Evolutionary conservation across 2,888 invertebrate species (phyloP).

Genomic region (Bombyx huttoni): DNA sequence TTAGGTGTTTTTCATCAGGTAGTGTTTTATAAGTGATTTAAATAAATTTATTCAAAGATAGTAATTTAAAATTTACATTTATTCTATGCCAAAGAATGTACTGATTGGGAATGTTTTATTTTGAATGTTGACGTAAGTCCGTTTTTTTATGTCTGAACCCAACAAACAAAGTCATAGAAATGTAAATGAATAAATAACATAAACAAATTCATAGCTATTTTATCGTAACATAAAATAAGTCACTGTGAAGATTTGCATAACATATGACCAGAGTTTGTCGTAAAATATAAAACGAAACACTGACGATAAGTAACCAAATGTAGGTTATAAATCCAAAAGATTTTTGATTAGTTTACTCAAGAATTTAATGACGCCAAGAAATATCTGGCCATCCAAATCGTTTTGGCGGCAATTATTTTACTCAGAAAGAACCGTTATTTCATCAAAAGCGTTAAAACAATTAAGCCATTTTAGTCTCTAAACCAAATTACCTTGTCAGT

Average conservation of each 20-base stretch:
- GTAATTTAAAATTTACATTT: no score
- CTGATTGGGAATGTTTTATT: not conserved
- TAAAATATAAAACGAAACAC: not conserved
- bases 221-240: not conserved
- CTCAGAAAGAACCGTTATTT: constrained; percentile 3
- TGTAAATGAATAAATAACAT: constrained; percentile 2
- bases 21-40: no score
- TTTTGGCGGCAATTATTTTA: constrained; percentile 12
- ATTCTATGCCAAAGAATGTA: no score
- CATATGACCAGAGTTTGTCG: not conserved
- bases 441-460: constrained; percentile 9
- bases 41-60: no score
- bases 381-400: constrained; percentile 10
- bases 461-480: constrained; percentile 15
- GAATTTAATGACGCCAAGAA: not conserved
- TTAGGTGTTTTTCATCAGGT: no score
- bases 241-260: constrained; percentile 1
- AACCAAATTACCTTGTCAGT: constrained; percentile 30
- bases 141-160: not conserved
- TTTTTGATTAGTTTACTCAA: not conserved
- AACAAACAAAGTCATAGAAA: constrained; percentile 1
- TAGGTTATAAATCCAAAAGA: not conserved
- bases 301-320: not conserved
- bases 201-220: constrained; percentile 2
- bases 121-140: not conserved